Evolutionary conservation across 2,888 invertebrate species (phyloP).

Genomic region (Eristalis pertinax): DNA sequence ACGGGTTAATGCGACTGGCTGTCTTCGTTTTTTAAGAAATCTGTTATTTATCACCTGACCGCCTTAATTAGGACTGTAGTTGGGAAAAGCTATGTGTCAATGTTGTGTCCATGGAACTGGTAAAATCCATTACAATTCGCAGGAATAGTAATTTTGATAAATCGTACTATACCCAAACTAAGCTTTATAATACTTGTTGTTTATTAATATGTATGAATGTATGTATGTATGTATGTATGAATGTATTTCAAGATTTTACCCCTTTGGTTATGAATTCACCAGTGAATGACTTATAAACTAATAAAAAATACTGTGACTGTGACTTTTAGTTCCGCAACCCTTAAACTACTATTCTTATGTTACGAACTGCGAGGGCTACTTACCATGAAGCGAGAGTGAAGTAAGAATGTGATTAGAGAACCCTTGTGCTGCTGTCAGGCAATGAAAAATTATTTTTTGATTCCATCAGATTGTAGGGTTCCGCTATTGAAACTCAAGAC

Average conservation of each 20-base stretch:
- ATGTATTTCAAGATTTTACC: not conserved
- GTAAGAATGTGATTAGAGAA: slow-evolving; percentile 61
- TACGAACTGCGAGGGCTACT: slow-evolving; percentile 15
- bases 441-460: slow-evolving; percentile 72
- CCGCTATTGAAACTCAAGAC: slow-evolving; percentile 63
- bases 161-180: slow-evolving; percentile 20
- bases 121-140: slow-evolving; percentile 65
- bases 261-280: not conserved
- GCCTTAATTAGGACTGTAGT: slow-evolving; percentile 51
- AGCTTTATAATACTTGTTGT: not conserved
- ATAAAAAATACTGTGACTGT: not conserved
- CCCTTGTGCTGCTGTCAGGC: slow-evolving; percentile 71
- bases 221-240: not conserved
- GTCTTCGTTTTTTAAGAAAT: slow-evolving; percentile 59
- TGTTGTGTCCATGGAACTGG: slow-evolving; percentile 41
- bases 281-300: not conserved
- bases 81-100: slow-evolving; percentile 34
- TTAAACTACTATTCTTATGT: slow-evolving; percentile 18
- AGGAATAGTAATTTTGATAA: slow-evolving; percentile 59
- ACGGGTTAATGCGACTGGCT: slow-evolving; percentile 34
- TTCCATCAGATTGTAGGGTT: slow-evolving; percentile 65
- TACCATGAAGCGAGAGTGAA: slow-evolving; percentile 35
- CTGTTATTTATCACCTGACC: slow-evolving; percentile 64
- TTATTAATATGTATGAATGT: not conserved
- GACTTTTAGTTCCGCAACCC: slow-evolving; percentile 15